Conservation (phyloP, 2,113 vertebrate genomes). For the Gymnocephalus cernua region DNA sequence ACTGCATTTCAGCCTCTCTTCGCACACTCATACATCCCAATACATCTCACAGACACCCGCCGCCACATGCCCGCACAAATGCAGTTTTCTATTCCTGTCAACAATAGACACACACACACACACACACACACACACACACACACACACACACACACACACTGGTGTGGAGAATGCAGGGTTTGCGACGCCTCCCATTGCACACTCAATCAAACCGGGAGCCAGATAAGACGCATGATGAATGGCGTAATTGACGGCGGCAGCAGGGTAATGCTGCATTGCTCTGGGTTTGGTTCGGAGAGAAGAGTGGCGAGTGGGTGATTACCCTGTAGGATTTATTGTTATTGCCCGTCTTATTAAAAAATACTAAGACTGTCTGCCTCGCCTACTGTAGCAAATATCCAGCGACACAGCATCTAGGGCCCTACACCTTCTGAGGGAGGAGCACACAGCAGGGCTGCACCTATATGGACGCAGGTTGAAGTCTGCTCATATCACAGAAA, state of each 20-base stretch:
- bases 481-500: slow-evolving; percentile 15
- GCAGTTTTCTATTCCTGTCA: slow-evolving; percentile 72
- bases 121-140: no score
- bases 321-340: slow-evolving; percentile 84
- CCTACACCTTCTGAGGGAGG: slow-evolving; percentile 35
- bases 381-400: slow-evolving; percentile 47
- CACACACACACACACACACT: slow-evolving; percentile 15
- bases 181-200: slow-evolving; percentile 61
- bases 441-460: slow-evolving; percentile 24
- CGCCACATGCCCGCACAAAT: slow-evolving; percentile 31
- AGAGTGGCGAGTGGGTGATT: slow-evolving; percentile 78
- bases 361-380: slow-evolving; percentile 64
- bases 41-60: slow-evolving; percentile 45
- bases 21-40: slow-evolving; percentile 56
- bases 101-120: slow-evolving; percentile 24
- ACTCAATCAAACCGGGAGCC: slow-evolving; percentile 75
- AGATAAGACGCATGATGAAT: slow-evolving; percentile 83
- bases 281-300: slow-evolving; percentile 44
- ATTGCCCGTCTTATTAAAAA: slow-evolving; percentile 82
- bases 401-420: slow-evolving; percentile 22
- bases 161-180: slow-evolving; percentile 57
- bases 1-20: slow-evolving; percentile 28
- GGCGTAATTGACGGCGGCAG: slow-evolving; percentile 77
- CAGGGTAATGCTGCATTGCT: slow-evolving; percentile 74
- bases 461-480: slow-evolving; percentile 14